Percentiles rank a stretch among this genome's conserved stretches.
Evolutionary conservation across 37 sponge, comb jelly and placozoan species (phyloP).

Genomic region (Agelas oroides): DNA sequence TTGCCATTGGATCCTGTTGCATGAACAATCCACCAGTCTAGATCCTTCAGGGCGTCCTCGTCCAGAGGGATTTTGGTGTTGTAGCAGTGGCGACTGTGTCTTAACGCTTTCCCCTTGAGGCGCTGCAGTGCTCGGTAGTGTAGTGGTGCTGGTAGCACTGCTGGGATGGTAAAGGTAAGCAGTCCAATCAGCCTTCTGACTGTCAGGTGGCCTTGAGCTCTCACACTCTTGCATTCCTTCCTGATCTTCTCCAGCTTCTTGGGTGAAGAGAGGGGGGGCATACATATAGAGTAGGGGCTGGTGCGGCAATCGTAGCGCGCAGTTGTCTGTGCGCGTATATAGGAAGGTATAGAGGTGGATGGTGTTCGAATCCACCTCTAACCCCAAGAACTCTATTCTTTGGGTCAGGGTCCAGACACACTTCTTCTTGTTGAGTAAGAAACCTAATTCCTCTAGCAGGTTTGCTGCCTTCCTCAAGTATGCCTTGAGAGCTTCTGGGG

Average conservation of each 20-base stretch:
- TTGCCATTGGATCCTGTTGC: background rate
- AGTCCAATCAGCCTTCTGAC: slow-evolving; percentile 24
- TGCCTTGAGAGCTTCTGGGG: background rate
- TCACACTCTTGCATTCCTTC: background rate
- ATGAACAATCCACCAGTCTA: slow-evolving; percentile 25
- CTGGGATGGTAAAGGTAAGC: slow-evolving; percentile 6
- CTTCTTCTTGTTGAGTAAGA: slow-evolving; percentile 21
- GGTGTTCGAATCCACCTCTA: too few species aligned
- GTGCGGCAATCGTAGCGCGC: too few species aligned
- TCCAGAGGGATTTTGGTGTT: background rate
- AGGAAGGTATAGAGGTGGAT: too few species aligned
- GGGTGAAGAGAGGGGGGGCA: too few species aligned
- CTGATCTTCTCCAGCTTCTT: slow-evolving; percentile 12
- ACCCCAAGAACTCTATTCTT: slow-evolving; percentile 27
- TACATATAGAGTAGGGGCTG: too few species aligned
- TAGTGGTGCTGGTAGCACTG: slow-evolving; percentile 35
- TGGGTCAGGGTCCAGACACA: background rate
- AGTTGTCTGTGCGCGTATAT: too few species aligned
- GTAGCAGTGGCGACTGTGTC: background rate
- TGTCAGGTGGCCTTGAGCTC: background rate
- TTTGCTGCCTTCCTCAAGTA: background rate
- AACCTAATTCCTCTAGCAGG: slow-evolving; percentile 1
- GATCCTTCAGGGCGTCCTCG: background rate
- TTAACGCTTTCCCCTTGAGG: too few species aligned
- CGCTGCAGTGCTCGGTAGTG: slow-evolving; percentile 32